Conservation (phyloP, 2,888 invertebrate genomes). For the Myopa tessellatipennis region DNA sequence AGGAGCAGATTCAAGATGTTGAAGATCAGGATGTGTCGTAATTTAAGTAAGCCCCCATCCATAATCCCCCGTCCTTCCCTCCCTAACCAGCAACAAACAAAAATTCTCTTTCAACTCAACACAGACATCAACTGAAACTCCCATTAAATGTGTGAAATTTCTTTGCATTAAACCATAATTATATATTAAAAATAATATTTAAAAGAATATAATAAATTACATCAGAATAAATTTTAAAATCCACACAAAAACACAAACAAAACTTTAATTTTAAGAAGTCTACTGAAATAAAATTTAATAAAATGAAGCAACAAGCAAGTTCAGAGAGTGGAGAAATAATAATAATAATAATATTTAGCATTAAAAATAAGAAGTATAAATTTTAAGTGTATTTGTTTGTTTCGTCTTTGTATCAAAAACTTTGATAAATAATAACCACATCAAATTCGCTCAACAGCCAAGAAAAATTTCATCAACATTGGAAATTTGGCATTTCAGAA, state of each 20-base stretch:
- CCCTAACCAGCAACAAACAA: slow-evolving; percentile 43
- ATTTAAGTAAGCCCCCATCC: slow-evolving; percentile 71
- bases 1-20: slow-evolving; percentile 91
- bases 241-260: slow-evolving; percentile 48
- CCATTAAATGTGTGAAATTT: slow-evolving; percentile 57
- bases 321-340: slow-evolving; percentile 42
- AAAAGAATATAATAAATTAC: slow-evolving; percentile 58
- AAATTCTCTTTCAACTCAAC: slow-evolving; percentile 43
- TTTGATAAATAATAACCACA: slow-evolving; percentile 18
- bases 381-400: slow-evolving; percentile 66
- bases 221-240: slow-evolving; percentile 52
- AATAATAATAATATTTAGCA: slow-evolving; percentile 44
- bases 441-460: background rate
- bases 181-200: slow-evolving; percentile 61
- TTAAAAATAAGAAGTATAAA: slow-evolving; percentile 62
- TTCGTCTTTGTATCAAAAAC: slow-evolving; percentile 56
- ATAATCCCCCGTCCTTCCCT: slow-evolving; percentile 44
- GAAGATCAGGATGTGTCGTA: slow-evolving; percentile 97
- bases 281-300: slow-evolving; percentile 43
- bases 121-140: slow-evolving; percentile 40
- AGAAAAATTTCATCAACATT: background rate
- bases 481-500: background rate
- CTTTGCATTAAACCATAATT: slow-evolving; percentile 65
- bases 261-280: slow-evolving; percentile 46
- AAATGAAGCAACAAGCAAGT: slow-evolving; percentile 32